phyloP scores from a whole-genome alignment of 1,140 invertebrate genomes.

The Mesaphorura yosii region DNA sequence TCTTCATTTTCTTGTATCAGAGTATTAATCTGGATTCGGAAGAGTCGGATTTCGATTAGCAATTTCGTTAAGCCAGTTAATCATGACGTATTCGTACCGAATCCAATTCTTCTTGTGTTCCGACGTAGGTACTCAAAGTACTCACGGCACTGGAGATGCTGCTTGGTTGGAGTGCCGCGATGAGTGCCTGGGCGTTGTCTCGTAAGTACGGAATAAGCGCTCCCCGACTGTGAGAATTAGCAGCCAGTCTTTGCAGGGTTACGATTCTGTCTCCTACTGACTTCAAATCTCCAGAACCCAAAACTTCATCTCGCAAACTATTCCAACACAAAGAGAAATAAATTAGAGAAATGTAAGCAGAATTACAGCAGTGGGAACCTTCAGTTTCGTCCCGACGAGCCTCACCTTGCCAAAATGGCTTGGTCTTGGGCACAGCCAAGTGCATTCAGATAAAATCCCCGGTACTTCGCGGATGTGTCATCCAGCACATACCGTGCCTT shows the following conservation, averaged over 20 bases:
- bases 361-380: not conserved
- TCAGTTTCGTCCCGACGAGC: not conserved
- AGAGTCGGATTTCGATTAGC: not conserved
- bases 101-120: not conserved
- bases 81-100: not conserved
- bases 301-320: not conserved
- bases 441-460: slow-evolving; percentile 8
- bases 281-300: not conserved
- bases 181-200: not conserved
- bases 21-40: not conserved
- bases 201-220: not conserved
- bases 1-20: not conserved
- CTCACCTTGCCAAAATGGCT: not conserved
- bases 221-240: not conserved
- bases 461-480: slow-evolving; percentile 1
- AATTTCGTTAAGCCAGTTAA: not conserved
- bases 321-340: no score
- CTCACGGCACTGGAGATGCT: not conserved
- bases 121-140: not conserved
- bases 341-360: not conserved
- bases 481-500: slow-evolving; percentile 3
- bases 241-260: not conserved
- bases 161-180: not conserved
- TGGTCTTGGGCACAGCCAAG: slow-evolving; percentile 7
- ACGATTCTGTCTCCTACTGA: not conserved